These are phyloP conservation scores for Phenganax marumi DNA, from an alignment of 92 coral and sea anemone species.

Conservation along the genomic window DNA sequence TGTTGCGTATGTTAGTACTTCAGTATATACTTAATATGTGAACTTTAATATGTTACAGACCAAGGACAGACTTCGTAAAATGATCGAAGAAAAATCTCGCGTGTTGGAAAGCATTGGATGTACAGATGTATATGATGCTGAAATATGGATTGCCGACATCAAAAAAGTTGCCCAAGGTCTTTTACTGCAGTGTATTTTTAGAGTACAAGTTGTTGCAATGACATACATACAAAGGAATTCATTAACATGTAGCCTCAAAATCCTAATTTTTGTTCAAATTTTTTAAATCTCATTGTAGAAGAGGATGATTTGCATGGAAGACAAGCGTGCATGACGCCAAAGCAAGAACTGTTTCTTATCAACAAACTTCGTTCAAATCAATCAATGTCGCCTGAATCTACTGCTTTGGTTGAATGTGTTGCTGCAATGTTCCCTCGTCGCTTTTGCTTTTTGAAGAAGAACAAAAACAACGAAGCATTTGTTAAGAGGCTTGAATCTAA, in stretches of 20 bases:
- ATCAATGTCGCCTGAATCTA: slow-evolving; percentile 17
- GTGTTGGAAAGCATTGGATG: slow-evolving; percentile 6
- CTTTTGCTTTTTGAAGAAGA: slow-evolving; percentile 15
- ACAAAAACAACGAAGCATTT: background rate
- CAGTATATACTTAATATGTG: no score
- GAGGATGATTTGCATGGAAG: slow-evolving; percentile 11
- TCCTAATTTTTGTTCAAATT: background rate
- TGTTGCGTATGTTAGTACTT: no score
- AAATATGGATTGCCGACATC: slow-evolving; percentile 32
- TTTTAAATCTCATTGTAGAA: background rate
- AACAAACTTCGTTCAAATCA: background rate
- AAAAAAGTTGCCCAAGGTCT: slow-evolving; percentile 40
- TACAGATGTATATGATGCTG: slow-evolving; percentile 14
- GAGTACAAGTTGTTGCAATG: background rate
- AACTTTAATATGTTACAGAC: background rate
- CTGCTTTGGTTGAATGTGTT: slow-evolving; percentile 24
- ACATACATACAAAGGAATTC: no score
- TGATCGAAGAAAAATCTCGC: slow-evolving; percentile 8
- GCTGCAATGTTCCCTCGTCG: slow-evolving; percentile 3
- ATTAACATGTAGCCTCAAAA: no score
- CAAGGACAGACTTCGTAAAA: slow-evolving; percentile 26
- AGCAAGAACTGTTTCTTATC: slow-evolving; percentile 15
- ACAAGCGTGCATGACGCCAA: slow-evolving; percentile 18
- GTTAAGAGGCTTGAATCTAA: slow-evolving; percentile 7
- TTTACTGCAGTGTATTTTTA: background rate